Base-by-base conservation (phyloP, 2,888 invertebrate species). In the Omphaloscelis lunosa region DNA sequence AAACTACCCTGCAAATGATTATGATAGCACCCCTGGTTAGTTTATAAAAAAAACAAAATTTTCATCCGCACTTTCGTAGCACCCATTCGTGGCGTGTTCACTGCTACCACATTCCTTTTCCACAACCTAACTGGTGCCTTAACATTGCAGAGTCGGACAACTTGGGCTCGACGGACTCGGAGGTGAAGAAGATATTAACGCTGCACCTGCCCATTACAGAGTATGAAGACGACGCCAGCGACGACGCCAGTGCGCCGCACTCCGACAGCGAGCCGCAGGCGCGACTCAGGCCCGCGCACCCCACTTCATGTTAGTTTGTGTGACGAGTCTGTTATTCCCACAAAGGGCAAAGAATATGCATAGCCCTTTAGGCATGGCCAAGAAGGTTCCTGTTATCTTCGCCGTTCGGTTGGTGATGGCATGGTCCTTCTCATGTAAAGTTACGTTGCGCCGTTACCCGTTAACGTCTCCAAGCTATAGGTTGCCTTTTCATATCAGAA, bases 91-190 rank as follows among this genome's bases (percentile, higher is more conserved):
- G 79, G 77, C 83, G 86, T 69, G 72, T 82, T 82, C 70, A 85
- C 83, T 80, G 80, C 83, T 88, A 76, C 78, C 66, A 17, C 17
- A 41, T 62, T 58, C 11, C 17, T 39, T 58, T 27, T 11, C 34
- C 59, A 23, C 39, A 15, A 20, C 15, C 61, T 84, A 73, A 87
- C 75, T 41, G 58, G 23, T 29, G 8, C 7, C 17, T 78, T 84
- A 66, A 48, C 68, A 75, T 97, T 97, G 92, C 98, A 98, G 98
- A 99, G 97, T 98, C 98, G 97, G 98, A 98, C 98, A 98, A 98
- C 98, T 98, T 98, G 98, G 98, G 99, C 97, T 98, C 98, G 95
- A 98, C 98, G 97, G 98, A 99, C 97, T 98, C 98, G 97, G 98
- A 99, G 97, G 98, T 98, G 97, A 98, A 98, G 98, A 98, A 98